Base-by-base conservation (phyloP, 2,113 vertebrate species). In the Sinocyclocheilus grahami region DNA sequence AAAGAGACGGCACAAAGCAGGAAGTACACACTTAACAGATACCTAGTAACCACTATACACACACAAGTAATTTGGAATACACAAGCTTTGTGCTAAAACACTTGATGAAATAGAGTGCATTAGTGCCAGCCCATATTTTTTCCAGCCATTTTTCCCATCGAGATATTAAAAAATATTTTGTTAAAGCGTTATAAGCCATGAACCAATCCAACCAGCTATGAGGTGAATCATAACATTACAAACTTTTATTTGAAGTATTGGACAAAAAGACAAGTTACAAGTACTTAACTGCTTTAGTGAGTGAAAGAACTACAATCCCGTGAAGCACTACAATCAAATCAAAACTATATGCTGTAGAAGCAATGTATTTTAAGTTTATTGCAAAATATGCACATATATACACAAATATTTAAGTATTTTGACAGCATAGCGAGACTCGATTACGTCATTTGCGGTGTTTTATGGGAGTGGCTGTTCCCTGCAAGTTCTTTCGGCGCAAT, bases 21-120 rank as follows among this genome's bases (percentile, higher is more conserved):
- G 77, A 83, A 71, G 63, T 80, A 42, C 53, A 65, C 65, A 24
- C 33, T 85, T 48, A 74, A 62, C 85, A 78, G 51, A 65, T 58
- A 69, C 20, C n/a, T 33, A 60, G 55, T 37, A 37, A 42, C 48
- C 16, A 82, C 62, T 63, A 78, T n/a, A 27, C 27, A 27, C 72
- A 53, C 30, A 53, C 58, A 4, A n/a, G 12, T 13, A 14, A 14
- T 75, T 13, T 5, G 55, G 8, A 24, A 65, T 13, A 80, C 18
- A 27, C 53, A 27, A 13, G 18, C 9, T 27, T 42, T 81, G 18
- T 74, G 77, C 18, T n/a, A 3, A 58, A 80, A 62, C 33, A 80
- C 30, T 58, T 62, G 30, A 20, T 7, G 20, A 60, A 22, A 22
- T 3, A 60, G 58, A 60, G 20, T 22, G 18, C 20, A 22, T 22